A percentile compares a stretch with the other conserved stretches of the same genome.
Evolutionary conservation across 2,797 vertebrate genomes (phyloP).

Genomic region (Enteromius unitaeniatus): DNA sequence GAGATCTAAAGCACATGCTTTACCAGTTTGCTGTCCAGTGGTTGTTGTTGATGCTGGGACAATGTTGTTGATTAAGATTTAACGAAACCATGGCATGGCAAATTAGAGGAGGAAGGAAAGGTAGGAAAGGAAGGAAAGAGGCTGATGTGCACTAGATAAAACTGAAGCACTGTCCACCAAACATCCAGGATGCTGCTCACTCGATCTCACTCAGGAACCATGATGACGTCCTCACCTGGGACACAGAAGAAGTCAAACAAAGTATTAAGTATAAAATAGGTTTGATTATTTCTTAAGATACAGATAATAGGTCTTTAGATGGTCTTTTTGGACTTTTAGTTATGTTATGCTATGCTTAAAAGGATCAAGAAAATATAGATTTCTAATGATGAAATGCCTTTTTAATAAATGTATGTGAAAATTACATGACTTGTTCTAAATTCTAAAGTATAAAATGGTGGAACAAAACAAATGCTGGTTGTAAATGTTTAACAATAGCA

Average conservation of each 20-base stretch:
- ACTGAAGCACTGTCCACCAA: conserved; percentile 49
- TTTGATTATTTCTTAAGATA: neutral
- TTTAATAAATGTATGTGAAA: neutral
- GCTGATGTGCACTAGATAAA: conserved; percentile 30
- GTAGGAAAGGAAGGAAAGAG: conserved; percentile 44
- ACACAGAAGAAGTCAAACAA: neutral
- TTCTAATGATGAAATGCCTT: neutral
- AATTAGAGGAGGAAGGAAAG: conserved; percentile 47
- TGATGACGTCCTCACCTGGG: conserved; percentile 50
- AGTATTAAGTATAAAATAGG: neutral
- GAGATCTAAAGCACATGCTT: conserved; percentile 61
- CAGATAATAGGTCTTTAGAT: neutral
- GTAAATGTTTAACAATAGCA: neutral
- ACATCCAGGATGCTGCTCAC: conserved; percentile 7
- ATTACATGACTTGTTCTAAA: neutral
- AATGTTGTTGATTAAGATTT: conserved; percentile 84
- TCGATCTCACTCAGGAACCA: conserved; percentile 28
- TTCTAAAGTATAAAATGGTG: neutral
- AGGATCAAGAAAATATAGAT: neutral
- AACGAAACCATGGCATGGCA: conserved; percentile 85
- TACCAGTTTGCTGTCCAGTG: conserved; percentile 86
- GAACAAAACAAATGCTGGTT: neutral
- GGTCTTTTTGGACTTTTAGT: neutral
- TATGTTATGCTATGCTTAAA: neutral
- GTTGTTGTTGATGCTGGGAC: conserved; percentile 83